Evolutionary conservation across 2,113 vertebrate species (phyloP).

Genomic region (Toxotes jaculatrix): DNA sequence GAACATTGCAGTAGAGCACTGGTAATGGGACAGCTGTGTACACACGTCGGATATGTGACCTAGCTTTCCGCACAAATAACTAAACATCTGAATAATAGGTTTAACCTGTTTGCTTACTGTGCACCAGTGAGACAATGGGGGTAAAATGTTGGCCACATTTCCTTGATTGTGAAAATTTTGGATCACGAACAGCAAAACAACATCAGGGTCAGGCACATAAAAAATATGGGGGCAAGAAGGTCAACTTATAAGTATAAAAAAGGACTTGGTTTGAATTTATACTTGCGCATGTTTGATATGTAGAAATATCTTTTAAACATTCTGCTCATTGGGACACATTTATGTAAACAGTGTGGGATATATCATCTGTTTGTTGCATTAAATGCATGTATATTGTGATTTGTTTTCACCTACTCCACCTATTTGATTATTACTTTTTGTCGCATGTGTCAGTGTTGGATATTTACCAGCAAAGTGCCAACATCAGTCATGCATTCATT

Average conservation of each 20-base stretch:
- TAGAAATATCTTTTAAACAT: not conserved
- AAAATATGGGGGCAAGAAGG: not conserved
- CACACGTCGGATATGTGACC: conserved; percentile 59
- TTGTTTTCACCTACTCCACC: conserved; percentile 1
- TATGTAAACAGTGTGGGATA: not conserved
- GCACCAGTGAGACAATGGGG: conserved; percentile 7
- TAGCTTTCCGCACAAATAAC: conserved; percentile 38
- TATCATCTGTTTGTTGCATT: not conserved
- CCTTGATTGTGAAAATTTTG: not conserved
- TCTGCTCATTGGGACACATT: not conserved
- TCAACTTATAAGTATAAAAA: not conserved
- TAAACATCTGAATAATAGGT: conserved; percentile 56
- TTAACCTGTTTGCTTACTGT: conserved; percentile 39
- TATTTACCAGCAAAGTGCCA: conserved; percentile 2
- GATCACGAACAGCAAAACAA: not conserved
- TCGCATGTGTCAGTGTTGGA: not conserved
- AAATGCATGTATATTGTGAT: not conserved
- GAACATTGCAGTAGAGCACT: conserved; percentile 38
- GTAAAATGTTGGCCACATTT: conserved; percentile 7
- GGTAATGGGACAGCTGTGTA: conserved; percentile 43
- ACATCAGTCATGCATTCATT: not conserved
- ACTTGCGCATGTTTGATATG: not conserved
- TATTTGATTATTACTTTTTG: not conserved
- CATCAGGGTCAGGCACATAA: conserved; percentile 1
- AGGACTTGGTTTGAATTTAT: not conserved